phyloP scores from a whole-genome alignment of 2,113 vertebrate genomes.

The Pelodiscus sinensis region DNA sequence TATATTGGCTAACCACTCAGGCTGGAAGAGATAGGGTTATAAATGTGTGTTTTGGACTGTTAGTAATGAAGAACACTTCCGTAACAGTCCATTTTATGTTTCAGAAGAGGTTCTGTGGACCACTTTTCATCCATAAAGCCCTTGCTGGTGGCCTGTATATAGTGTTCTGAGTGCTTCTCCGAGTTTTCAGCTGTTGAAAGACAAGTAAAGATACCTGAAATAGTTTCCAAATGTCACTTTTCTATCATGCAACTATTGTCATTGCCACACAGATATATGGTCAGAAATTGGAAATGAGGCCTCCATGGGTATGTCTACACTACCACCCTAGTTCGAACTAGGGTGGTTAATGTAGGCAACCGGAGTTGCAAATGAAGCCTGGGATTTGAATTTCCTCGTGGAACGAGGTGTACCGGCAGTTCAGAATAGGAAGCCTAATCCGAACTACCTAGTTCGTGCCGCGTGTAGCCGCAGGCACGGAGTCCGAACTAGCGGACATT shows the following conservation, averaged over 20 bases:
- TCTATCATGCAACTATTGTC: not conserved
- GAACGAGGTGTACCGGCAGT: too few species aligned
- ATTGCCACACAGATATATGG: not conserved
- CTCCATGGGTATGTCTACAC: too few species aligned
- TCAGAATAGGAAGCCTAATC: too few species aligned
- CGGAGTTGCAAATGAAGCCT: too few species aligned
- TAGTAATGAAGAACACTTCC: not conserved
- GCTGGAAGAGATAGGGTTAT: not conserved
- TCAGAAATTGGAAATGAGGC: not conserved
- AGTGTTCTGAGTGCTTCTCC: not conserved
- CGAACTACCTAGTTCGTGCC: too few species aligned
- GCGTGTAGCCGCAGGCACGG: too few species aligned
- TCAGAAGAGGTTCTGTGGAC: not conserved
- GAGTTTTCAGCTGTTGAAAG: not conserved
- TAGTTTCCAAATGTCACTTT: not conserved
- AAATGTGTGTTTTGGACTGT: accelerated
- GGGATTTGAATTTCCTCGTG: too few species aligned
- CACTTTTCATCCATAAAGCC: not conserved
- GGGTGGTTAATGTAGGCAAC: too few species aligned
- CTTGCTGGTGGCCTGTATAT: not conserved
- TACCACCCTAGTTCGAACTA: too few species aligned
- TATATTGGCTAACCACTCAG: not conserved
- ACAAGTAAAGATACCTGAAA: not conserved
- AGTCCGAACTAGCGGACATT: too few species aligned
- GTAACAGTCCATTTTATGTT: not conserved